Base-by-base conservation (phyloP, 2,888 invertebrate genomes). In the Hirtodrosophila cameraria region DNA sequence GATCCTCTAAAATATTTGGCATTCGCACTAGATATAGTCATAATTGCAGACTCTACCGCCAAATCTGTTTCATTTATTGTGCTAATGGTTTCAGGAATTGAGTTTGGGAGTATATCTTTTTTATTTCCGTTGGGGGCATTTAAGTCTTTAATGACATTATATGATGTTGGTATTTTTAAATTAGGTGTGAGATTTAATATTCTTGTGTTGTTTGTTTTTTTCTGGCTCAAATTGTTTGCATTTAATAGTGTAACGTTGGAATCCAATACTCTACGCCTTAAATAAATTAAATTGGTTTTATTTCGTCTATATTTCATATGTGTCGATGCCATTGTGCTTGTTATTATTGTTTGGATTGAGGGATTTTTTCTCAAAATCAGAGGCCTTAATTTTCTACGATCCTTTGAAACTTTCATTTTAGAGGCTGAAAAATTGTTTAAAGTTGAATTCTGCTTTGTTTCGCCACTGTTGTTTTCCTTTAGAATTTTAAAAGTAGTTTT, bases 11-110 rank as follows among this genome's bases (percentile, higher is more conserved):
- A 12, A 31, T 8, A 35, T 36, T 57, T 71, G 0, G 45, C 36
- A 35, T 68, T 82, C 1, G 68, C 68, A 35, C 57, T 77, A 2
- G 77, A 81, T 62, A 77, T 77, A 0, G 77, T 77, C 77, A 77
- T 77, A 25, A 77, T 77, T 3, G 77, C 77, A 0, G 77, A 77
- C 42, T 77, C 77, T 1, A 75, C 57, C 3, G 68, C 67, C 1
- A 71, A 18, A 0, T 67, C 45, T 1, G 68, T 42, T 18, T 64
- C 71, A n/a, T 39, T 69, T 4, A 36, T 7, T 0, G 42, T 28
- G 2, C 25, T 15, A 13, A 41, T 41, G 9, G 63, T 27, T 8
- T 28, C 43, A 9, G 46, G 38, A 30, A 30, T 52, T 33, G 48
- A 20, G 1, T 20, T 42, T 25, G 33, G 31, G 4, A 3, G 35